Conservation (phyloP, 2,888 invertebrate genomes). For the Scaptomyza caliginosa region DNA sequence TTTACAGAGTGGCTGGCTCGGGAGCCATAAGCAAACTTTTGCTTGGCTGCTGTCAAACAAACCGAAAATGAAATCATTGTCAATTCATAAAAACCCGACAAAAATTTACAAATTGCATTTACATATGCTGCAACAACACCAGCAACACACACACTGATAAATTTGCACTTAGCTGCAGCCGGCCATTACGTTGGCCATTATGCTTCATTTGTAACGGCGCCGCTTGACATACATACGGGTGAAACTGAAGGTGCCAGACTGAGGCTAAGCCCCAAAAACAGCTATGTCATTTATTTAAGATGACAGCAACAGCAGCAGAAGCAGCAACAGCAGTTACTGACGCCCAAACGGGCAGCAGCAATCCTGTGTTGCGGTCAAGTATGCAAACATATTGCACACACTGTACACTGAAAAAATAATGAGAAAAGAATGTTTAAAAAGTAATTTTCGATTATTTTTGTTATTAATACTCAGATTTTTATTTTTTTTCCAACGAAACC, state of each 20-base stretch:
- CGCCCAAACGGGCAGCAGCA: conserved; percentile 17
- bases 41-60: conserved; percentile 67
- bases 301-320: conserved; percentile 60
- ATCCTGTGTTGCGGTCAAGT: conserved; percentile 62
- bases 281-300: conserved; percentile 75
- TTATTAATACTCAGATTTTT: too few relatives aligned
- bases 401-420: conserved; percentile 12
- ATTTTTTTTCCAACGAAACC: too few relatives aligned
- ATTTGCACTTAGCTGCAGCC: conserved; percentile 27
- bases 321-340: conserved; percentile 21
- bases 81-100: conserved; percentile 75
- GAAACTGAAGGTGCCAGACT: conserved; percentile 17
- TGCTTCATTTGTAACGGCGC: conserved; percentile 68
- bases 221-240: conserved; percentile 58
- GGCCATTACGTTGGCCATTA: conserved; percentile 67
- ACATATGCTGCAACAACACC: conserved; percentile 63
- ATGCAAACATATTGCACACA: conserved; percentile 65
- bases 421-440: too few relatives aligned
- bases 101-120: conserved; percentile 76
- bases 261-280: conserved; percentile 52
- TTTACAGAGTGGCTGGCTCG: conserved; percentile 47
- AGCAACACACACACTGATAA: conserved; percentile 11
- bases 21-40: conserved; percentile 23
- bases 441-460: not conserved
- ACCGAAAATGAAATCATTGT: conserved; percentile 77